Evolutionary conservation across 2,113 vertebrate genomes (phyloP), one percentile per base, ranked within the genome.

Genomic region (Rutilus rutilus): DNA sequence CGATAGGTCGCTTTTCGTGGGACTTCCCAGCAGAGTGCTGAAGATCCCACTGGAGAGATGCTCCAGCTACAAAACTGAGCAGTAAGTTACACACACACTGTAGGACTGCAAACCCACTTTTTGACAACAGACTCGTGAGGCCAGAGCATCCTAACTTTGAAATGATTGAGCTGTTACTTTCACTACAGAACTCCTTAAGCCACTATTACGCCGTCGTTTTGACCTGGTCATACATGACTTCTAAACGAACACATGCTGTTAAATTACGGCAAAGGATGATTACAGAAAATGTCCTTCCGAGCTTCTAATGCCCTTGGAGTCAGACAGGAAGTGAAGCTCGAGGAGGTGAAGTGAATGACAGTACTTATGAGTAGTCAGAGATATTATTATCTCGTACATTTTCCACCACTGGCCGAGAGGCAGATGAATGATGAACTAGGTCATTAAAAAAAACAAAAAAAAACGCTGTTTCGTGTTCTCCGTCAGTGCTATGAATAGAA

Each of bases 21-120:
- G 97, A 3, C 95, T 99, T 3, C 93, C 90, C 36, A 96, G 95
- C 77, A 94, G 96, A 0, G 95, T 99, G 85, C 92, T 96, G 92
- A 97, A 96, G 90, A 94, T 99, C 65, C 97, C 96, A 0, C 91
- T 99, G 88, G 97, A 96, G 93, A 94, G 97, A 87, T 99, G 98
- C 90, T 95, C 88, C n/a, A 95, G 93, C 88, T 94, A 98, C 88
- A 93, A 89, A 87, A 93, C 95, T 0, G 94, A 94, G 93, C 94
- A 95, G 98, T 99, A 95, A 25, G 87, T 81, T 21, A 19, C 25
- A 21, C 42, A 25, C 67, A 82, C 39, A 57, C 19, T 21, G 2
- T 21, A 19, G 17, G 2, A 7, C 52, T 54, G 19, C 17, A 6
- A 19, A 2, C 52, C 5, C 17, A 36, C 30, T 78, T 30, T 25